Conservation (phyloP, 1,140 invertebrate genomes). For the Drosophila ohnishii region DNA sequence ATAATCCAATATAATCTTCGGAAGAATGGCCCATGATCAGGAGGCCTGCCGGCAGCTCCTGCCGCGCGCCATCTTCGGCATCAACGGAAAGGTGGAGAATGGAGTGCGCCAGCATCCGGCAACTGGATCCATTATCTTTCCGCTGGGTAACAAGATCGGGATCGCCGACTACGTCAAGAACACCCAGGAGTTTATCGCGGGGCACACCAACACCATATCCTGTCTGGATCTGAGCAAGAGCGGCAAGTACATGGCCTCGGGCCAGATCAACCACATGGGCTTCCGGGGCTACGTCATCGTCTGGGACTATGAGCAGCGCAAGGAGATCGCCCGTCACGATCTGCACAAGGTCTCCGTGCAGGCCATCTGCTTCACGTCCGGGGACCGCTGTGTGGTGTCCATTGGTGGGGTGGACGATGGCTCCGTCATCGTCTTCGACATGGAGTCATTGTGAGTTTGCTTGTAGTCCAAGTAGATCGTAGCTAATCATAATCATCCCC, state of each 20-base stretch:
- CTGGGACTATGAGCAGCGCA: slow-evolving; percentile 90
- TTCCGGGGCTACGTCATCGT: slow-evolving; percentile 94
- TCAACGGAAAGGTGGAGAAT: slow-evolving; percentile 88
- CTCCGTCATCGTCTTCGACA: slow-evolving; percentile 90
- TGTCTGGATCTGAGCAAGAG: slow-evolving; percentile 89
- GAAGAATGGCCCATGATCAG: slow-evolving; percentile 12
- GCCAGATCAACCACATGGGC: slow-evolving; percentile 94
- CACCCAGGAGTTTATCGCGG: slow-evolving; percentile 90
- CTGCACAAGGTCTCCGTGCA: slow-evolving; percentile 94
- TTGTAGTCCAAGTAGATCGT: too few relatives aligned
- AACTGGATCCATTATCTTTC: slow-evolving; percentile 90
- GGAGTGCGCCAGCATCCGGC: slow-evolving; percentile 91
- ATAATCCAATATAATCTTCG: slow-evolving; percentile 10
- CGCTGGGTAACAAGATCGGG: slow-evolving; percentile 92
- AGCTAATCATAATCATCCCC: too few relatives aligned
- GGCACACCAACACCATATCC: slow-evolving; percentile 93
- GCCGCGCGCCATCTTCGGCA: slow-evolving; percentile 88
- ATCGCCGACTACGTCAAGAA: slow-evolving; percentile 89
- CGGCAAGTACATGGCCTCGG: slow-evolving; percentile 93
- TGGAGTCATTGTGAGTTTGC: slow-evolving; percentile 83
- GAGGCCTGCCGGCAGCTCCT: slow-evolving; percentile 83
- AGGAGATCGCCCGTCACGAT: slow-evolving; percentile 87
- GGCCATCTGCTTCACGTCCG: slow-evolving; percentile 90
- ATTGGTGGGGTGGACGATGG: slow-evolving; percentile 95
- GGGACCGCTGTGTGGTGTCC: slow-evolving; percentile 91